Base-by-base conservation (phyloP, 2,113 vertebrate genomes). In the Mesocricetus auratus region DNA sequence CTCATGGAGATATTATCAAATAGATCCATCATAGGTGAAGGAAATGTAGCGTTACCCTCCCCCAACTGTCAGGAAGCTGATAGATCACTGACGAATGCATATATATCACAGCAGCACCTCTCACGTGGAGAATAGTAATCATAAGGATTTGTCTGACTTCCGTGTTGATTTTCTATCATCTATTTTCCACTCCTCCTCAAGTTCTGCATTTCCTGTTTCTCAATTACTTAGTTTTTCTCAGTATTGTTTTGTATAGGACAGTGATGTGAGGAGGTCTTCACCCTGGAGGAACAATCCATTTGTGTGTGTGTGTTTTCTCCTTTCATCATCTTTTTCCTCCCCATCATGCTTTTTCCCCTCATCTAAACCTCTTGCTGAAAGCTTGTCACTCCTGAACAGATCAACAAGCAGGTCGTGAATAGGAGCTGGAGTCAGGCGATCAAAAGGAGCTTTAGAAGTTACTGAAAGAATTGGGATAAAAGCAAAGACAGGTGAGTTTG, bases 1-100 rank as follows among this genome's bases (percentile, higher is more conserved):
- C 22, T 68, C 58, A 69, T 86, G 42, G 62, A 94, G 78, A 90
- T 94, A 89, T 62, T 69, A 96, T 97, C 96, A 95, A 90, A 89
- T 29, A 96, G 81, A 94, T 97, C 77, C 86, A 96, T 96, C 95
- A 69, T 36, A 75, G 79, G 58, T 47, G 79, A 96, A 96, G 53
- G 92, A 74, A 96, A 92, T 53, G 10, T 56, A 86, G 71, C 33
- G 21, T 8, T 66, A 42, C 64, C 78, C 87, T 97, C 45, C 78
- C 81, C 87, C 10, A 31, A 45, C 85, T 95, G 96, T 95, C 91
- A 95, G 87, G 94, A 96, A 97, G 91, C 93, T 53, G 39, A 94
- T 62, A 91, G 94, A 96, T 97, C 95, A 85, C 73, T 86, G 87
- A 69, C 39, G 26, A 91, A 68, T 89, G 62, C 26, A 24, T 82